These are phyloP conservation scores for Panopea generosa DNA, from an alignment of 2,888 invertebrate genomes.

Conservation along the genomic window DNA sequence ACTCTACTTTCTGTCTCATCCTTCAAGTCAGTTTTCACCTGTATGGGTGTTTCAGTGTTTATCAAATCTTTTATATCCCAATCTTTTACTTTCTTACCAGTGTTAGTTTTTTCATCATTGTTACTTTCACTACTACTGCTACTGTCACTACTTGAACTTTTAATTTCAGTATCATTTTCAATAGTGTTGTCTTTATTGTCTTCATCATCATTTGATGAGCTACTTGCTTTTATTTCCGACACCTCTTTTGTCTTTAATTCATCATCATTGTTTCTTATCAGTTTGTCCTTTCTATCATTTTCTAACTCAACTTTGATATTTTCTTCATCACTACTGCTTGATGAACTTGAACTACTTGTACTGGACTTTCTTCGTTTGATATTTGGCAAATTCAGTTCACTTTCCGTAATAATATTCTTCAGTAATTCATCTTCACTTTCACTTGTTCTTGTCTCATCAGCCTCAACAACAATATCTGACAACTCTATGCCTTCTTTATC, in stretches of 20 bases:
- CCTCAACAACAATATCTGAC: not conserved
- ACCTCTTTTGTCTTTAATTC: too few relatives aligned
- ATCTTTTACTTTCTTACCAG: not conserved
- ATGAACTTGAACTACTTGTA: slow-evolving; percentile 11
- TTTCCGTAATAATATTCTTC: slow-evolving; percentile 29
- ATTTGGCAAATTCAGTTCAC: slow-evolving; percentile 13
- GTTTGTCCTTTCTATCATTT: too few relatives aligned
- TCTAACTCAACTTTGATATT: too few relatives aligned
- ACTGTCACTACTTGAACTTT: not conserved
- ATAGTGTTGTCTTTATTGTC: not conserved
- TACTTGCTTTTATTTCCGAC: too few relatives aligned
- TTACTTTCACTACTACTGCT: not conserved
- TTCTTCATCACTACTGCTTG: not conserved
- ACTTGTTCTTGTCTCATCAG: slow-evolving; percentile 1
- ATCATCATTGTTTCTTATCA: too few relatives aligned
- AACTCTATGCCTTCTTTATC: too few relatives aligned
- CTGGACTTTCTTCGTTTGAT: slow-evolving; percentile 24
- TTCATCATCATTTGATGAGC: not conserved
- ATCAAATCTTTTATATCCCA: not conserved
- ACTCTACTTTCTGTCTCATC: too few relatives aligned
- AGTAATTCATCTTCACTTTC: slow-evolving; percentile 52
- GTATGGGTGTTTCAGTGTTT: not conserved
- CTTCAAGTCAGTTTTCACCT: not conserved
- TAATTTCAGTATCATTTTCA: not conserved
- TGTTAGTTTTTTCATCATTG: not conserved